Conservation (phyloP, 2,888 invertebrate genomes). For the Dicycla oo region DNA sequence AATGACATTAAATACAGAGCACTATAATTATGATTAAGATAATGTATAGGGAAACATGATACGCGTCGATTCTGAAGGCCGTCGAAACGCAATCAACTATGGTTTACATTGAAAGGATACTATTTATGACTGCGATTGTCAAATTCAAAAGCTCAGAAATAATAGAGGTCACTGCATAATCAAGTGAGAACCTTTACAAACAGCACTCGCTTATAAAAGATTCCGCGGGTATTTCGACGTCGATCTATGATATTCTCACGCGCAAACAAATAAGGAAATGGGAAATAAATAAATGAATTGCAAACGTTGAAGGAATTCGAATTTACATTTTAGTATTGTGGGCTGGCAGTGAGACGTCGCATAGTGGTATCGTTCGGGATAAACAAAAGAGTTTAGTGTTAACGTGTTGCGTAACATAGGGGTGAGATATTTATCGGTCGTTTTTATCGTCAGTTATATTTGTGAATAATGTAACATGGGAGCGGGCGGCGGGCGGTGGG, state of each 20-base stretch:
- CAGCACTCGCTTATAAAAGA: conserved; percentile 19
- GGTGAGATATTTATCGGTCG: conserved; percentile 79
- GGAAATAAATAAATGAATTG: conserved; percentile 61
- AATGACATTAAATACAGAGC: conserved; percentile 71
- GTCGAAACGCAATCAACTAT: conserved; percentile 63
- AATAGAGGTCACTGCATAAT: conserved; percentile 49
- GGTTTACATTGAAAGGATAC: conserved; percentile 74
- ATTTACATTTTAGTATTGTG: conserved; percentile 66
- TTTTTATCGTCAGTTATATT: conserved; percentile 75
- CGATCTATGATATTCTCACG: conserved; percentile 49
- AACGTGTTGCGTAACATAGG: conserved; percentile 72
- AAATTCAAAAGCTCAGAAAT: conserved; percentile 49
- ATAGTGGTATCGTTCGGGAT: conserved; percentile 36
- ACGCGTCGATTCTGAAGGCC: conserved; percentile 72
- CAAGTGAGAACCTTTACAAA: conserved; percentile 29
- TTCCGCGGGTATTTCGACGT: conserved; percentile 23
- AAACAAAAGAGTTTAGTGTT: conserved; percentile 60
- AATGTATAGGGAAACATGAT: conserved; percentile 73
- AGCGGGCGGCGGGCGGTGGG: conserved; percentile 60
- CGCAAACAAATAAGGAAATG: conserved; percentile 59
- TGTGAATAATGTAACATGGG: conserved; percentile 81
- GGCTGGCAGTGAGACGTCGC: conserved; percentile 40
- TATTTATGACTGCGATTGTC: conserved; percentile 62
- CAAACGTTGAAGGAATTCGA: conserved; percentile 52
- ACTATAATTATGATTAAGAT: conserved; percentile 72